phyloP scores from a whole-genome alignment of 1,140 invertebrate species.

The Helicoverpa armigera region DNA sequence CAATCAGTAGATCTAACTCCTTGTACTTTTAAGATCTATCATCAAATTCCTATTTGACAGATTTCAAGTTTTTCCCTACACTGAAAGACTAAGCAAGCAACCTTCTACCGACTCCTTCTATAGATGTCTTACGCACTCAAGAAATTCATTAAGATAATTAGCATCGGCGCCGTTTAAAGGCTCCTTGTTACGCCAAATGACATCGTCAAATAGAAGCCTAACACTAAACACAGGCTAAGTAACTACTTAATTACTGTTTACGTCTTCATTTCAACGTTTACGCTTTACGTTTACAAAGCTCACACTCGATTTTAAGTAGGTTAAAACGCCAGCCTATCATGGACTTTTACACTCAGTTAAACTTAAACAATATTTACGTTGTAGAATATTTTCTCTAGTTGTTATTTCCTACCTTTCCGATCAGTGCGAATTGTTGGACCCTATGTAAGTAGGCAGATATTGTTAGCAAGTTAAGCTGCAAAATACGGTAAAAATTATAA shows the following conservation, averaged over 20 bases:
- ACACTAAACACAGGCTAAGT: constrained; percentile 24
- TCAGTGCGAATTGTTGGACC: not conserved
- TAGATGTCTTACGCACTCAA: too few species aligned
- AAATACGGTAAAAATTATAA: too few species aligned
- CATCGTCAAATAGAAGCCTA: not conserved
- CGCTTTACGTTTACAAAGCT: constrained; percentile 39
- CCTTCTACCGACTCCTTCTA: too few species aligned
- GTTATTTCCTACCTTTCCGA: constrained; percentile 12
- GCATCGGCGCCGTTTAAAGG: not conserved
- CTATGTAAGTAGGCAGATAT: not conserved
- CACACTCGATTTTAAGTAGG: constrained; percentile 35
- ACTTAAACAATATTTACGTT: not conserved
- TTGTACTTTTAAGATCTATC: too few species aligned
- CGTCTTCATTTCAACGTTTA: constrained; percentile 28
- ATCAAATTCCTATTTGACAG: too few species aligned
- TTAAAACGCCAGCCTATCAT: constrained; percentile 26
- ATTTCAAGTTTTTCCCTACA: too few species aligned
- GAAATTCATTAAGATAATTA: not conserved
- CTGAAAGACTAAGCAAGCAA: too few species aligned
- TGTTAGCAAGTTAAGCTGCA: not conserved
- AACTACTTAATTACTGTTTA: not conserved
- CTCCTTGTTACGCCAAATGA: constrained; percentile 1
- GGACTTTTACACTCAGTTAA: constrained; percentile 1
- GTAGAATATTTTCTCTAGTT: not conserved
- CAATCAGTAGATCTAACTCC: not conserved